phyloP scores from a whole-genome alignment of 2,797 vertebrate species.

The Coregonus ussuriensis region DNA sequence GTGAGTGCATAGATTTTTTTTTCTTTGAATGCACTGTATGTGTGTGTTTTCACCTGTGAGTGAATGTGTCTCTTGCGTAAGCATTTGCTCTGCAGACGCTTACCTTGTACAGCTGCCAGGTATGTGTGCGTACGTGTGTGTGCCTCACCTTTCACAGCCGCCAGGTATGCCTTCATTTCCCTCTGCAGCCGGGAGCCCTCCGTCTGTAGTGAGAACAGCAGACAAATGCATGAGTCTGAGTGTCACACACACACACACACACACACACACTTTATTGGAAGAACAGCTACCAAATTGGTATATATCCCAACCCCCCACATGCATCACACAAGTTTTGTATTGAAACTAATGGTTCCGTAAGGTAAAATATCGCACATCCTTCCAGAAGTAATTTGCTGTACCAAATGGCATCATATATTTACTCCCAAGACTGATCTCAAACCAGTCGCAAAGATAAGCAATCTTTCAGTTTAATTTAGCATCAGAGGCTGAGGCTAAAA shows the following conservation, averaged over 20 bases:
- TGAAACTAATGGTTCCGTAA: neutral
- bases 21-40: neutral
- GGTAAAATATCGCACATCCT: neutral
- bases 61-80: constrained; percentile 1
- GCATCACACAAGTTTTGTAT: neutral
- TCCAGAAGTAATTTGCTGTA: neutral
- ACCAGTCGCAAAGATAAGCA: too few relatives aligned
- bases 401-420: too few relatives aligned
- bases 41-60: constrained; percentile 3
- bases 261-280: constrained; percentile 9
- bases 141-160: constrained; percentile 91
- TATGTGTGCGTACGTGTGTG: constrained; percentile 63
- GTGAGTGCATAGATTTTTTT: too few relatives aligned
- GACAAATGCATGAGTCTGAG: constrained; percentile 1
- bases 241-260: constrained; percentile 15
- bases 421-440: too few relatives aligned
- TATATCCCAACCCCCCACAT: neutral
- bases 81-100: constrained; percentile 18
- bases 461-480: too few relatives aligned
- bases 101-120: constrained; percentile 96
- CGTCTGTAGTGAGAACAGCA: constrained; percentile 72
- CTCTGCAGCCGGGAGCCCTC: constrained; percentile 94
- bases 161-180: constrained; percentile 93
- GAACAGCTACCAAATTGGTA: neutral
- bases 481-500: neutral